Conservation (phyloP, 2,888 invertebrate genomes). For the Apamea sordens region DNA sequence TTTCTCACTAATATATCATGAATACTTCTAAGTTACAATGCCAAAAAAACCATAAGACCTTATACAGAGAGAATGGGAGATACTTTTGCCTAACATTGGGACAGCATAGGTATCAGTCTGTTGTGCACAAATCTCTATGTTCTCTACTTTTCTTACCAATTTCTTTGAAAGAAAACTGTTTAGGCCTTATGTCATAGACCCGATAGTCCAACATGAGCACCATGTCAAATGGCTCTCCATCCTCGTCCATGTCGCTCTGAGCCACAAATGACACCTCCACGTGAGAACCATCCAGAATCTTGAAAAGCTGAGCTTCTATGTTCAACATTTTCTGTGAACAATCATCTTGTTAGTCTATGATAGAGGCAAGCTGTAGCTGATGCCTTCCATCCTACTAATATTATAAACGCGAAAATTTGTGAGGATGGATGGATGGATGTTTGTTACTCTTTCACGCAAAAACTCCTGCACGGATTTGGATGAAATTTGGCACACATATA, state of each 20-base stretch:
- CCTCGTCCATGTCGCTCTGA: constrained; percentile 72
- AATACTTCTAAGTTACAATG: not conserved
- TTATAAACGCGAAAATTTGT: no score
- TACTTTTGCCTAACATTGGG: not conserved
- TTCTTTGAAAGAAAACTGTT: constrained; percentile 76
- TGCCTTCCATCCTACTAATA: not conserved
- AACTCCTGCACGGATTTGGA: no score
- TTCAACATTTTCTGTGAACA: constrained; percentile 76
- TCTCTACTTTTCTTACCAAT: not conserved
- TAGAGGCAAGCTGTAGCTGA: not conserved
- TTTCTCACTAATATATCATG: not conserved
- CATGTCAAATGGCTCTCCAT: constrained; percentile 72
- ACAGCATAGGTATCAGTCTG: no score
- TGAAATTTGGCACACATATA: no score
- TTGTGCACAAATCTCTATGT: not conserved
- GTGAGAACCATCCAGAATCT: constrained; percentile 81
- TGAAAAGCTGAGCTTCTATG: constrained; percentile 80
- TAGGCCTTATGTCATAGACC: constrained; percentile 82
- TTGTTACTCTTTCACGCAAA: no score
- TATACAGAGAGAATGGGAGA: not conserved
- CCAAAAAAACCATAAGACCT: not conserved
- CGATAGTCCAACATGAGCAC: constrained; percentile 81
- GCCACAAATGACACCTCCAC: constrained; percentile 79
- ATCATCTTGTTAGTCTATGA: not conserved
- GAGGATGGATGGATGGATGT: no score